Conservation (phyloP, 2,888 invertebrate genomes). For the Diloba caeruleocephala region DNA sequence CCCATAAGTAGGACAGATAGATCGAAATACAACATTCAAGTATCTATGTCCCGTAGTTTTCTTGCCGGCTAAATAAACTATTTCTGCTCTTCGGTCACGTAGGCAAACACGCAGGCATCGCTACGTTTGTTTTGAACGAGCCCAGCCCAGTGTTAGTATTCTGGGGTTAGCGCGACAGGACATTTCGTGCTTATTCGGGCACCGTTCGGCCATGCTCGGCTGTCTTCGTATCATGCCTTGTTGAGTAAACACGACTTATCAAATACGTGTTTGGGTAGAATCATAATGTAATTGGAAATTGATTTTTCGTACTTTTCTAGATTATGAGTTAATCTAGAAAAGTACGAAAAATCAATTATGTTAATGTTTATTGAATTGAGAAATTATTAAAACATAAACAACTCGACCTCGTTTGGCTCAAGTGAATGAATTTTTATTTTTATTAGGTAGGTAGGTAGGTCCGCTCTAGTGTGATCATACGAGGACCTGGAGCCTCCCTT, state of each 20-base stretch:
- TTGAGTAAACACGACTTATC: conserved; percentile 28
- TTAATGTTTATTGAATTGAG: too few relatives aligned
- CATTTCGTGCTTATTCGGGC: conserved; percentile 29
- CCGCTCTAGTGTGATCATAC: too few relatives aligned
- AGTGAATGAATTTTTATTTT: too few relatives aligned
- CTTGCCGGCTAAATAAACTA: conserved; percentile 41
- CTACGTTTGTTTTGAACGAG: conserved; percentile 53
- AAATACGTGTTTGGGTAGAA: conserved; percentile 31
- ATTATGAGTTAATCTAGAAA: too few relatives aligned
- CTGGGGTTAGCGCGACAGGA: conserved; percentile 31
- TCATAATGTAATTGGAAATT: conserved; percentile 8
- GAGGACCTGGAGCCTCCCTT: too few relatives aligned
- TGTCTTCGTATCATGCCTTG: conserved; percentile 36
- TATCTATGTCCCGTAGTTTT: conserved; percentile 47
- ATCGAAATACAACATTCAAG: conserved; percentile 25
- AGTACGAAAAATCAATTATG: too few relatives aligned
- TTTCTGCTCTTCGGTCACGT: conserved; percentile 54
- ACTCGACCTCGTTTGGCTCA: too few relatives aligned
- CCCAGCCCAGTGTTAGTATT: conserved; percentile 34
- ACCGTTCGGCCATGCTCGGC: conserved; percentile 33
- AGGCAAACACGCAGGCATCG: conserved; percentile 46
- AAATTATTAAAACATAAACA: too few relatives aligned
- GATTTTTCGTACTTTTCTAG: conserved; percentile 12
- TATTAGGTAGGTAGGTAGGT: too few relatives aligned
- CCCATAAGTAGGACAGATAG: conserved; percentile 7